Conservation (phyloP, 2,113 vertebrate species). For the Sander lucioperca region DNA sequence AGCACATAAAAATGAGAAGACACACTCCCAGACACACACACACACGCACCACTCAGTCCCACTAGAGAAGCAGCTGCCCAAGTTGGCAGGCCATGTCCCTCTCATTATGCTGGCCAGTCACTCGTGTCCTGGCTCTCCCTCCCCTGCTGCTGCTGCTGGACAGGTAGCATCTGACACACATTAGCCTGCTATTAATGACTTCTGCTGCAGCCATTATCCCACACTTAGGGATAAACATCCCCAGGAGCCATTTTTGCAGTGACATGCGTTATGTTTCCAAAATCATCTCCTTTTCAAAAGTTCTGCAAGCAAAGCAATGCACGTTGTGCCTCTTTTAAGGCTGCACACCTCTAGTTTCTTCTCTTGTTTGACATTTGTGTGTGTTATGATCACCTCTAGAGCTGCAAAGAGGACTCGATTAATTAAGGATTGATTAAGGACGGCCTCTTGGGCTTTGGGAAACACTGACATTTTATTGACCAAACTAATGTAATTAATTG, state of each 20-base stretch:
- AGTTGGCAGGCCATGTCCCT: constrained; percentile 69
- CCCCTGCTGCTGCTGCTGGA: constrained; percentile 74
- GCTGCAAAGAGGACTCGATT: no score
- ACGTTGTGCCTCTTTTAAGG: constrained; percentile 8
- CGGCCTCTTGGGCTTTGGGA: no score
- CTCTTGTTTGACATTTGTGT: neutral
- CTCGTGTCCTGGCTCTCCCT: constrained; percentile 72
- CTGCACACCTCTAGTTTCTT: neutral
- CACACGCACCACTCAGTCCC: constrained; percentile 34
- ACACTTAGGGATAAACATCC: constrained; percentile 66
- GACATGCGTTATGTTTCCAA: constrained; percentile 45
- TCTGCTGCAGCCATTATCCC: constrained; percentile 75
- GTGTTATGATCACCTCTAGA: neutral
- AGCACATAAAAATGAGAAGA: constrained; percentile 18
- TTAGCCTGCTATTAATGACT: constrained; percentile 81
- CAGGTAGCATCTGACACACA: constrained; percentile 84
- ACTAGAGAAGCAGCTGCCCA: constrained; percentile 74
- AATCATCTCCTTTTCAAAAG: constrained; percentile 43
- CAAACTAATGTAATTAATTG: no score
- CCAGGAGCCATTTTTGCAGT: constrained; percentile 57
- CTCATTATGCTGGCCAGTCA: constrained; percentile 79
- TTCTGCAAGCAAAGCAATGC: constrained; percentile 47
- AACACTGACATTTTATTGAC: no score
- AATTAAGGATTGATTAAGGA: no score
- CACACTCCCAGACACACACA: neutral